Base-by-base conservation (phyloP, 1,140 invertebrate genomes). In the Leptinotarsa lineolata region DNA sequence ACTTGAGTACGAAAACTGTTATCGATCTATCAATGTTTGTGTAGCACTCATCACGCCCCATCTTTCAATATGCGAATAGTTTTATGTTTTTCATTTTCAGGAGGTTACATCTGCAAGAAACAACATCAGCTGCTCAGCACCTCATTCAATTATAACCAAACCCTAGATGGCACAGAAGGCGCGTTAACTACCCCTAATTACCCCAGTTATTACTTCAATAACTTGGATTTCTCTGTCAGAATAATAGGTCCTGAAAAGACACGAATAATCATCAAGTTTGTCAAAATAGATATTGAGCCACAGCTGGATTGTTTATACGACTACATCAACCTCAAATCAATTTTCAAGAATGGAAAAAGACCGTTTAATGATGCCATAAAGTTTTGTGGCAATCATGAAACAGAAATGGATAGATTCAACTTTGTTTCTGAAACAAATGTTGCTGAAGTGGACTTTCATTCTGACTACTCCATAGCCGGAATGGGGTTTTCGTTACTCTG, bases 301-400 rank as follows among this genome's bases (percentile, higher is more conserved):
- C 92, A 94, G 83, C 84, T 88, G 21, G 88, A 93, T 72, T 94
- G 92, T 79, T 86, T 94, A 0, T 94, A 94, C 81, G 93, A 94
- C 83, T 93, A 88, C 83, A 85, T 94, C 22, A 88, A 90, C 80
- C 84, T 89, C 45, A 79, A 69, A 63, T 81, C 80, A 61, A 30
- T 79, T 21, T 64, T 75, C 16, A 78, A 68, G 54, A 72, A 74
- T 45, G 59, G 61, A 13, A 71, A 72, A 48, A 73, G 45, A 67
- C 1, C 44, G 4, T 4, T 22, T 2, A 72, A 76, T 30, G 70
- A 78, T 46, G 72, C 65, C 11, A 85, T 87, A 0, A 85, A 86
- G 73, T 88, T 86, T 77, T 91, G 90, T 76, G 90, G 90, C 2
- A 85, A 83, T 12, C 84, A 90, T 67, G 86, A 87, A 39, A 85